Conservation (phyloP, 2,797 vertebrate genomes). For the Schizopygopsis malacanthus region DNA sequence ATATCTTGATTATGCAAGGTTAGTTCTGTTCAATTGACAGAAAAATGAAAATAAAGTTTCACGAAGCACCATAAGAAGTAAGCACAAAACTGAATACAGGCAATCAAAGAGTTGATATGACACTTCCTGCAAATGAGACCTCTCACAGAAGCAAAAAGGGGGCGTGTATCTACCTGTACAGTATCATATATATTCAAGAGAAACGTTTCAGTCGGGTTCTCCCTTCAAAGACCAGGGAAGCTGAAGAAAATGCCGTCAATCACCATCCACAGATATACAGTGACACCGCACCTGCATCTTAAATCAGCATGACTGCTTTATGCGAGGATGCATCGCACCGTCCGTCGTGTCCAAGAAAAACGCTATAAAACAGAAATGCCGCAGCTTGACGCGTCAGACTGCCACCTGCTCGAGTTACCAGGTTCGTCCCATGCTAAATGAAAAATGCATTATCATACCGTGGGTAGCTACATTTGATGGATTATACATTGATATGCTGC, state of each 20-base stretch:
- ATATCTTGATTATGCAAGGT: conserved; percentile 79
- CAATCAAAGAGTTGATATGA: conserved; percentile 68
- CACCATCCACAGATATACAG: conserved; percentile 45
- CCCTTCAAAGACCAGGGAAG: conserved; percentile 45
- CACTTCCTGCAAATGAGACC: conserved; percentile 73
- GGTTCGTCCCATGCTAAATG: conserved; percentile 50
- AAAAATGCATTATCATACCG: conserved; percentile 43
- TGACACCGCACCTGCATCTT: conserved; percentile 28
- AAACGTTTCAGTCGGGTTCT: conserved; percentile 42
- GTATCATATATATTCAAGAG: conserved; percentile 57
- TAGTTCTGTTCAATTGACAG: conserved; percentile 71
- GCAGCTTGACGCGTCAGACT: conserved; percentile 35
- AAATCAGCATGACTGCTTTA: conserved; percentile 32
- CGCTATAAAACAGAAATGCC: conserved; percentile 40
- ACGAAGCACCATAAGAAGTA: conserved; percentile 79
- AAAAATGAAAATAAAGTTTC: conserved; percentile 62
- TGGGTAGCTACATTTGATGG: conserved; percentile 29
- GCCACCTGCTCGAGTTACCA: conserved; percentile 29
- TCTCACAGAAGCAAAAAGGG: conserved; percentile 30
- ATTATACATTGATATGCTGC: conserved; percentile 32
- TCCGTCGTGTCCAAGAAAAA: conserved; percentile 40
- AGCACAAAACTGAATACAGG: conserved; percentile 68
- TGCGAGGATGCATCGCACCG: conserved; percentile 8
- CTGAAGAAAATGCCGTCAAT: conserved; percentile 41
- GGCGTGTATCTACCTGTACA: conserved; percentile 58